Conservation (phyloP, 2,113 vertebrate genomes). For the Amphilophus citrinellus region DNA sequence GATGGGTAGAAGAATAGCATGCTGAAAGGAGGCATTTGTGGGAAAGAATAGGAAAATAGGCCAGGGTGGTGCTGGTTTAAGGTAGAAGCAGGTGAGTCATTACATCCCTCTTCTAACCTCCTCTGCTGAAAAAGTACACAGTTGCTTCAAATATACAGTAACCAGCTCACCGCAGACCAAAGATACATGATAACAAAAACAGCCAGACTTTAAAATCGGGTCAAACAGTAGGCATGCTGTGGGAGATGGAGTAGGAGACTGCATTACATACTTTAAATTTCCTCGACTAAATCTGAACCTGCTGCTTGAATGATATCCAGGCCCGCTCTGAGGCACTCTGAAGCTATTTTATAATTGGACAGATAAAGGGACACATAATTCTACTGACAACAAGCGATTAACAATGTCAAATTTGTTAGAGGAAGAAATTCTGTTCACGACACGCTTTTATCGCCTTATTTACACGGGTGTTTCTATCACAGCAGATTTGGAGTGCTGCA, state of each 20-base stretch:
- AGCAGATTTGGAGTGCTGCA: neutral
- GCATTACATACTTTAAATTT: constrained; percentile 3
- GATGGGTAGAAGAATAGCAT: constrained; percentile 16
- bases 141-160: neutral
- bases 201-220: constrained; percentile 44
- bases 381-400: neutral
- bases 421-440: neutral
- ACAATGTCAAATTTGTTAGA: neutral
- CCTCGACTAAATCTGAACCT: constrained; percentile 28
- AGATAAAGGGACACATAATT: neutral
- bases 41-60: constrained; percentile 29
- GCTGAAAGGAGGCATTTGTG: constrained; percentile 18
- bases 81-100: constrained; percentile 51
- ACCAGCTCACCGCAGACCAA: constrained; percentile 18
- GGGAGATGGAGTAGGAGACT: constrained; percentile 41
- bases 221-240: constrained; percentile 51
- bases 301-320: neutral
- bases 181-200: constrained; percentile 26
- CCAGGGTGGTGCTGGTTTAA: constrained; percentile 24
- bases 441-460: neutral
- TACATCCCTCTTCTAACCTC: constrained; percentile 24
- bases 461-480: neutral
- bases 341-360: constrained; percentile 22
- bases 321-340: constrained; percentile 4
- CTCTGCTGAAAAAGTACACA: constrained; percentile 15